These are phyloP conservation scores for Ornithorhynchus anatinus DNA, from an alignment of 2,113 vertebrate species.

Conservation along the genomic window DNA sequence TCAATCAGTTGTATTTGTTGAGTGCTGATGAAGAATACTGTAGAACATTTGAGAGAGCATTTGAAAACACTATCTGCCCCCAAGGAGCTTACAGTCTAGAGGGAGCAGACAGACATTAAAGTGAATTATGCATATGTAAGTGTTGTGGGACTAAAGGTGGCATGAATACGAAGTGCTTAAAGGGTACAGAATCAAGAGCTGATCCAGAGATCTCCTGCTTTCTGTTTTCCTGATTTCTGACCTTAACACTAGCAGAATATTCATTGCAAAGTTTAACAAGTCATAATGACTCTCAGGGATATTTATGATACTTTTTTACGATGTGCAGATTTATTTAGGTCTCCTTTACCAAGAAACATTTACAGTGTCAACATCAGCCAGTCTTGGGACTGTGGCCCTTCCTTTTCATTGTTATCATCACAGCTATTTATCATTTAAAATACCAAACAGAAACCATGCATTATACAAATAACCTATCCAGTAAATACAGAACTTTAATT, in stretches of 20 bases:
- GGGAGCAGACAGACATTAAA: too few relatives aligned
- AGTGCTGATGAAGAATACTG: too few relatives aligned
- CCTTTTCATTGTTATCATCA: slow-evolving; percentile 1
- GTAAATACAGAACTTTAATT: not conserved
- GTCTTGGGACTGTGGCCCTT: not conserved
- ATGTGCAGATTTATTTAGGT: not conserved
- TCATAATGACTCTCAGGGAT: not conserved
- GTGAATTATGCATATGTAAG: too few relatives aligned
- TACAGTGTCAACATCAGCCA: not conserved
- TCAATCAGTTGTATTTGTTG: too few relatives aligned
- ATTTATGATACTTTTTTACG: slow-evolving; percentile 2
- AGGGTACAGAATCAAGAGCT: too few relatives aligned
- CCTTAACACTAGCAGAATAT: not conserved
- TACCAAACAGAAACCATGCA: not conserved
- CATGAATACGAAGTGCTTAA: too few relatives aligned
- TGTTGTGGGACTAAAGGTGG: too few relatives aligned
- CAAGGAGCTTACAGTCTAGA: too few relatives aligned
- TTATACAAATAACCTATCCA: not conserved
- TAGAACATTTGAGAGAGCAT: too few relatives aligned
- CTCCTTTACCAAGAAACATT: not conserved
- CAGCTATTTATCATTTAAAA: slow-evolving; percentile 6
- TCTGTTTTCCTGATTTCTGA: not conserved
- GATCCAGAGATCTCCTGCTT: too few relatives aligned
- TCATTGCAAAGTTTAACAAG: not conserved
- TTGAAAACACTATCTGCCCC: too few relatives aligned